Conservation (phyloP, 2,888 invertebrate species). For the Caradrina clavipalpis region DNA sequence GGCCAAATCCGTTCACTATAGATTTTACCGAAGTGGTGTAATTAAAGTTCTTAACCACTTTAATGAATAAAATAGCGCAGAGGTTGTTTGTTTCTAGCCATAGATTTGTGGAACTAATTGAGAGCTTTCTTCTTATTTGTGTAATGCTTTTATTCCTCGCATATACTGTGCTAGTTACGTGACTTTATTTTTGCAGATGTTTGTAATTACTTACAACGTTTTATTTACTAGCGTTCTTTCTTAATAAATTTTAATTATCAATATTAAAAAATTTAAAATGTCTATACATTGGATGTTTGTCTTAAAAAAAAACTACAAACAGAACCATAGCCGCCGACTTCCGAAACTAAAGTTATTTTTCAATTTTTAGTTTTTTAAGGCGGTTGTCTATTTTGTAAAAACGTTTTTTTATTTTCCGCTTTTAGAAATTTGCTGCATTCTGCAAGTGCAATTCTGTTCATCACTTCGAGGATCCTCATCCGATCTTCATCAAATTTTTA, state of each 20-base stretch:
- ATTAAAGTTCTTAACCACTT: slow-evolving; percentile 32
- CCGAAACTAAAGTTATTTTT: too few species aligned
- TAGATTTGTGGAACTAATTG: slow-evolving; percentile 11
- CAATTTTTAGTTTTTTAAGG: too few species aligned
- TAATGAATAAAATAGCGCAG: slow-evolving; percentile 27
- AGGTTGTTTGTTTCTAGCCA: slow-evolving; percentile 29
- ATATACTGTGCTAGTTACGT: slow-evolving; percentile 3
- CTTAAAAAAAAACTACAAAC: too few species aligned
- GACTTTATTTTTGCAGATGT: not conserved
- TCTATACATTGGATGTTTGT: not conserved
- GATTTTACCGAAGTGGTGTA: slow-evolving; percentile 36
- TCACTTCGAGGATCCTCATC: too few species aligned
- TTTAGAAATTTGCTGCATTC: too few species aligned
- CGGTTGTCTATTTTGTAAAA: too few species aligned
- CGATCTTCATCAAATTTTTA: too few species aligned
- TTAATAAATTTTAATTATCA: not conserved
- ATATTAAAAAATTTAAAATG: not conserved
- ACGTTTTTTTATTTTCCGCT: too few species aligned
- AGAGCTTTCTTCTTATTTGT: slow-evolving; percentile 19
- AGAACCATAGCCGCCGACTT: too few species aligned
- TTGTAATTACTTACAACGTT: not conserved
- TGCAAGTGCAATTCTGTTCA: too few species aligned
- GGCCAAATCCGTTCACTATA: slow-evolving; percentile 43
- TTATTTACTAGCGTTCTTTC: too few species aligned
- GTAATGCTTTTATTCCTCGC: not conserved